Conservation (phyloP, 2,113 vertebrate species). For the Amia ocellicauda region DNA sequence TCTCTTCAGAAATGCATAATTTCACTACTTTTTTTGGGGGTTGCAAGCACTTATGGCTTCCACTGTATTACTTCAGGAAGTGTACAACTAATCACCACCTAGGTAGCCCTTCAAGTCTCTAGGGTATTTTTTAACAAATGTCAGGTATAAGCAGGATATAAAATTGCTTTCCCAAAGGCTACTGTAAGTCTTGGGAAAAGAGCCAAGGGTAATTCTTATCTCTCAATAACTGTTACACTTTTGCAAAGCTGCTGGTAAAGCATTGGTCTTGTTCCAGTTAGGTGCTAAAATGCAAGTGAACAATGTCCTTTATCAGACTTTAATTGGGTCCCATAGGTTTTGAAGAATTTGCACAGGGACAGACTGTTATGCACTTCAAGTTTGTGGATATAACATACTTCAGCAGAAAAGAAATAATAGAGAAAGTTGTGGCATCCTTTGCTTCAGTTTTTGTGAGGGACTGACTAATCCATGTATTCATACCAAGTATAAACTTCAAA, state of each 20-base stretch:
- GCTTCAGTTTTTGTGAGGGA: too few relatives aligned
- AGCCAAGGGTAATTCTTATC: slow-evolving; percentile 29
- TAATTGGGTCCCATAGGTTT: slow-evolving; percentile 35
- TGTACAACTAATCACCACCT: slow-evolving; percentile 33
- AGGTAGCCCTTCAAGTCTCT: slow-evolving; percentile 21
- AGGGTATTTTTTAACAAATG: slow-evolving; percentile 41
- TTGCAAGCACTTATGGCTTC: background rate
- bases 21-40: background rate
- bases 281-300: slow-evolving; percentile 6
- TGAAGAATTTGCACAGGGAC: slow-evolving; percentile 23
- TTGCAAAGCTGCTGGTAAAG: slow-evolving; percentile 16
- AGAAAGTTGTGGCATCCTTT: background rate
- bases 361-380: background rate
- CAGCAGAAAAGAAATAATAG: slow-evolving; percentile 10
- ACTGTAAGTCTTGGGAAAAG: slow-evolving; percentile 25
- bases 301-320: slow-evolving; percentile 14
- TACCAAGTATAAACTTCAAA: too few relatives aligned
- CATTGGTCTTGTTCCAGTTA: slow-evolving; percentile 28
- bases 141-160: slow-evolving; percentile 31
- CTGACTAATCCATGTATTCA: too few relatives aligned
- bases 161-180: slow-evolving; percentile 38
- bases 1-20: too few relatives aligned
- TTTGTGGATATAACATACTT: slow-evolving; percentile 16
- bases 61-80: background rate
- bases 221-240: slow-evolving; percentile 27